phyloP scores from a whole-genome alignment of 2,888 invertebrate species.

The Luperina nickerlii region DNA sequence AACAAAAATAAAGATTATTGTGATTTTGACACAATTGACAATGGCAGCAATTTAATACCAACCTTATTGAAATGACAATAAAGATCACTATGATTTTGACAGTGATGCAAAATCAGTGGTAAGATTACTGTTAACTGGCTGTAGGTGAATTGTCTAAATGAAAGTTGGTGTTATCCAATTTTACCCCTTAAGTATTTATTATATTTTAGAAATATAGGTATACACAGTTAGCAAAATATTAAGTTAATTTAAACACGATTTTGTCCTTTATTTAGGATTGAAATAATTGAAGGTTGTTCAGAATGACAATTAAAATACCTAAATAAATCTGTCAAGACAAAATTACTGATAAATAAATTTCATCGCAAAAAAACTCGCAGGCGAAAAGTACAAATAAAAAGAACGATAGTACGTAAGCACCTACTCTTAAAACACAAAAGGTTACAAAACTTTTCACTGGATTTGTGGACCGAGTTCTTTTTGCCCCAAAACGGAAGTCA shows the following conservation, averaged over 20 bases:
- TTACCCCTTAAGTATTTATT: too few species aligned
- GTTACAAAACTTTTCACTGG: conserved; percentile 49
- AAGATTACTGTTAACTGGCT: too few species aligned
- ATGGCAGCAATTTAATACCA: too few species aligned
- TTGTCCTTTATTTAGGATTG: background rate
- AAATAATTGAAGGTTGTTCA: background rate
- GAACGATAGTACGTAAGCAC: conserved; percentile 31
- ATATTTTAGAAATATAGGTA: background rate
- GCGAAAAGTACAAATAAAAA: conserved; percentile 36
- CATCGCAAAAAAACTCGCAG: background rate
- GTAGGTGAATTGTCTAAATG: too few species aligned
- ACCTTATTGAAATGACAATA: too few species aligned
- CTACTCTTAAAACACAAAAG: conserved; percentile 44
- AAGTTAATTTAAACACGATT: background rate
- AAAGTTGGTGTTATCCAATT: too few species aligned
- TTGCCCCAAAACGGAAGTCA: conserved; percentile 65
- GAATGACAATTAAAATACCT: background rate
- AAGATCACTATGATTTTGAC: too few species aligned
- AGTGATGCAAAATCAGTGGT: too few species aligned
- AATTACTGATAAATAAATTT: conserved; percentile 1
- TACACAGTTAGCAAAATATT: background rate
- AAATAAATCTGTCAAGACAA: background rate
- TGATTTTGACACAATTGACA: too few species aligned
- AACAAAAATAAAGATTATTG: too few species aligned
- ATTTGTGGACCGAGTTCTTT: conserved; percentile 60